Conservation (phyloP, 2,797 vertebrate genomes). For the Leptodactylus fallax region DNA sequence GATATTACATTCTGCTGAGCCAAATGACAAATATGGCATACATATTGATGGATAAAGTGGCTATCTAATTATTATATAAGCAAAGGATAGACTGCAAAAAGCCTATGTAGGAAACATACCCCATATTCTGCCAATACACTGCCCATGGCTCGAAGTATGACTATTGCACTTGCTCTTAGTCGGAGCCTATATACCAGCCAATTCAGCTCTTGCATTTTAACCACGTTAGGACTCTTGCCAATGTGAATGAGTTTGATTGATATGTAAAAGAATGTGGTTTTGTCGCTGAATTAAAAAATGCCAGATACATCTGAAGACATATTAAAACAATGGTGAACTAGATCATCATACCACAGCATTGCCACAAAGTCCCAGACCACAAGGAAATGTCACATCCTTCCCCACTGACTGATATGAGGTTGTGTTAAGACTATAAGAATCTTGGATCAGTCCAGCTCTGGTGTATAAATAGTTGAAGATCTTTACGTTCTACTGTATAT, state of each 20-base stretch:
- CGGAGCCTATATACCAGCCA: background rate
- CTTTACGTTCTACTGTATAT: background rate
- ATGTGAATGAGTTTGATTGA: conserved; percentile 47
- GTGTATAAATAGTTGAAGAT: background rate
- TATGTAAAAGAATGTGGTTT: conserved; percentile 47
- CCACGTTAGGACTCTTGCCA: conserved; percentile 35
- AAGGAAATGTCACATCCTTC: conserved; percentile 28
- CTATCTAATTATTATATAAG: background rate
- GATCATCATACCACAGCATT: conserved; percentile 4
- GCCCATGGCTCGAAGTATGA: background rate
- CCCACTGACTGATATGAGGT: conserved; percentile 18
- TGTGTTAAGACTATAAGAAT: conserved; percentile 33
- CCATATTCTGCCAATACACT: background rate
- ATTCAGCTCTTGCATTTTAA: background rate
- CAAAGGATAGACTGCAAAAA: background rate
- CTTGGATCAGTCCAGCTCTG: conserved; percentile 29
- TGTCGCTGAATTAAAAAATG: conserved; percentile 30
- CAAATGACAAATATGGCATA: no score
- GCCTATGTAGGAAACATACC: background rate
- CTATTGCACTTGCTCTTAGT: conserved; percentile 1
- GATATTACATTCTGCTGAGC: no score
- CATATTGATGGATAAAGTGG: no score
- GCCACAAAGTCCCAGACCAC: conserved; percentile 30
- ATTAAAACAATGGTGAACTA: conserved; percentile 21
- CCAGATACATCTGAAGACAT: conserved; percentile 25